A percentile compares a stretch with the other conserved stretches of the same genome.
Evolutionary conservation across 2,797 vertebrate genomes (phyloP).

Genomic region (Enteromius unitaeniatus): DNA sequence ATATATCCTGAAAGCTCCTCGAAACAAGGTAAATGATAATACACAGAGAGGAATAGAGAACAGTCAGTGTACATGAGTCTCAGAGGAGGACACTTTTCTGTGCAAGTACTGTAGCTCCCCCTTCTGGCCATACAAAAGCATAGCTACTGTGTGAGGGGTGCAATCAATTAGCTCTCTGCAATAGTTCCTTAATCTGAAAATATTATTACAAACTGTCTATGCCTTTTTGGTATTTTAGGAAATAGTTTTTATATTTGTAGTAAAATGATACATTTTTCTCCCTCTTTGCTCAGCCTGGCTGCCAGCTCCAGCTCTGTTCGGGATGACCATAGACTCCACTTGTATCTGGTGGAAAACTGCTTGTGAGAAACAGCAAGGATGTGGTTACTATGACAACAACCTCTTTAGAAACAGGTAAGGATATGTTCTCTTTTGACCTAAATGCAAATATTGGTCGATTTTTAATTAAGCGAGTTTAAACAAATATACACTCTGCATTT

Average conservation of each 20-base stretch:
- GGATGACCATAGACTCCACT: conserved; percentile 88
- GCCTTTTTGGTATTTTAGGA: not conserved
- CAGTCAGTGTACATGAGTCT: not conserved
- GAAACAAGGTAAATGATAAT: conserved; percentile 19
- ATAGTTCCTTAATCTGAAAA: not conserved
- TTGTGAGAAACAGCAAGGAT: conserved; percentile 81
- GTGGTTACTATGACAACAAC: conserved; percentile 91
- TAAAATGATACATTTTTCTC: not conserved
- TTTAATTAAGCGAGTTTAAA: not conserved
- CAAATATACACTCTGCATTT: not conserved
- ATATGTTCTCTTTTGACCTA: conserved; percentile 33
- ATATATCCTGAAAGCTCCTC: not conserved
- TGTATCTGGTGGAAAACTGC: conserved; percentile 87
- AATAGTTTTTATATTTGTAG: not conserved
- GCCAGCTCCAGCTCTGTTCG: conserved; percentile 88
- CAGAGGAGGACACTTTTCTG: not conserved
- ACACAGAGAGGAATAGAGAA: not conserved
- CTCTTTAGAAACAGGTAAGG: conserved; percentile 87
- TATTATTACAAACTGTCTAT: not conserved
- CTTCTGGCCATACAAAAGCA: conserved; percentile 36
- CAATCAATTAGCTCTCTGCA: not conserved
- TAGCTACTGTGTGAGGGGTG: not conserved
- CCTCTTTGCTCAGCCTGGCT: conserved; percentile 84
- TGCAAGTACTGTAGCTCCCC: conserved; percentile 58
- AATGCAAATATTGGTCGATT: conserved; percentile 19